A percentile compares a stretch with the other conserved stretches of the same genome.
Conservation (phyloP, 1,140 invertebrate species). For the Platyscapa corneri region DNA sequence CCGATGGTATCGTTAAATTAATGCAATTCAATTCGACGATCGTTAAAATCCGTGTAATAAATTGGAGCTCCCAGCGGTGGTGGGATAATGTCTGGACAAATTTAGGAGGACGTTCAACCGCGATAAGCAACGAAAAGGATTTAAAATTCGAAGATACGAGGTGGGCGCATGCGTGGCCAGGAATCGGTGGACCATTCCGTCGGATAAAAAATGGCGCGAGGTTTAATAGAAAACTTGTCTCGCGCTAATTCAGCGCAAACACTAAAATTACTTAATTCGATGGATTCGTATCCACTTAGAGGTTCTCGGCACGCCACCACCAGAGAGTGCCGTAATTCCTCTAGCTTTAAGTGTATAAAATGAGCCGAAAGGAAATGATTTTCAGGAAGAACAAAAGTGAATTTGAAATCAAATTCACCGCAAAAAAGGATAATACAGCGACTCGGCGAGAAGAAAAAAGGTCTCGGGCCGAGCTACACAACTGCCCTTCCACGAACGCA, state of each 20-base stretch:
- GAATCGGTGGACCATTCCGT: too few relatives aligned
- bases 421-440: conserved; percentile 21
- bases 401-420: conserved; percentile 32
- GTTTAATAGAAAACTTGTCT: neutral
- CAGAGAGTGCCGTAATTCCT: neutral
- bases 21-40: too few relatives aligned
- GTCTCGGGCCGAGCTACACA: neutral
- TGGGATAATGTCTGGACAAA: too few relatives aligned
- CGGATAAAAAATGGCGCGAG: neutral
- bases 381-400: conserved; percentile 37
- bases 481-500: conserved; percentile 47
- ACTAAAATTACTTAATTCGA: conserved; percentile 24
- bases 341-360: conserved; percentile 16
- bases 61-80: too few relatives aligned
- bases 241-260: neutral
- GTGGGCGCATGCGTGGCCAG: too few relatives aligned
- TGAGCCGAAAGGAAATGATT: conserved; percentile 16
- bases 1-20: too few relatives aligned
- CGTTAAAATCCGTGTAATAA: too few relatives aligned
- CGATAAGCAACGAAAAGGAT: too few relatives aligned
- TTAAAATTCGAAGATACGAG: too few relatives aligned
- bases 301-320: neutral
- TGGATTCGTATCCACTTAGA: neutral
- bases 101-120: too few relatives aligned
- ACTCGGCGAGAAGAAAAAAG: conserved; percentile 19